Conservation (phyloP, 2,888 invertebrate species). For the Drosophila peninsularis region DNA sequence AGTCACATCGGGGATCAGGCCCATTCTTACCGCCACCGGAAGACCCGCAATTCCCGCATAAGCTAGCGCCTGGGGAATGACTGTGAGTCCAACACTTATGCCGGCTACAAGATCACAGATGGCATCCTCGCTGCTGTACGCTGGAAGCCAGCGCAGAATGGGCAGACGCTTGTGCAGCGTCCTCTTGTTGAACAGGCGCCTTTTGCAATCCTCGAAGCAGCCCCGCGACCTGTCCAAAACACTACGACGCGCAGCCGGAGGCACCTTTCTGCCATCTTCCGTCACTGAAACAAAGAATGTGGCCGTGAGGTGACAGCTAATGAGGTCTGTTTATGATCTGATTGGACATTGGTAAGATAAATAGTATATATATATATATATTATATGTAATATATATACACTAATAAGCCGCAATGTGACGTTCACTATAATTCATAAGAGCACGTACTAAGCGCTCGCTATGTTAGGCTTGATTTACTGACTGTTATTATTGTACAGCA, state of each 20-base stretch:
- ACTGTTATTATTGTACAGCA: slow-evolving; percentile 16
- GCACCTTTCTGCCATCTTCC: slow-evolving; percentile 85
- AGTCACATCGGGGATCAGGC: not conserved
- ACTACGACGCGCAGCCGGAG: slow-evolving; percentile 70
- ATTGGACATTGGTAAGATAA: not conserved
- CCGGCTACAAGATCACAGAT: slow-evolving; percentile 96
- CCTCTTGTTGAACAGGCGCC: slow-evolving; percentile 88
- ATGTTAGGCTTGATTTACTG: slow-evolving; percentile 11
- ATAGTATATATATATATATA: not conserved
- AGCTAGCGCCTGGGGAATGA: slow-evolving; percentile 95
- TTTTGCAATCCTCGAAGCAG: slow-evolving; percentile 85
- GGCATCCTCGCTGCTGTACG: slow-evolving; percentile 86
- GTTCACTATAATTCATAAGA: slow-evolving; percentile 33
- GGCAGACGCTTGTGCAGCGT: slow-evolving; percentile 91
- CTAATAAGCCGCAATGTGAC: too few species aligned
- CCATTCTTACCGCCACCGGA: slow-evolving; percentile 87
- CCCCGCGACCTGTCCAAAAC: slow-evolving; percentile 78
- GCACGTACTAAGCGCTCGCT: slow-evolving; percentile 49
- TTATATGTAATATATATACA: not conserved
- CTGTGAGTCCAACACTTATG: slow-evolving; percentile 95
- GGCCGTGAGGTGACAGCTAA: too few species aligned
- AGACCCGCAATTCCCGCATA: slow-evolving; percentile 92
- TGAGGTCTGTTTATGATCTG: too few species aligned
- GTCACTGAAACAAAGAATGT: slow-evolving; percentile 84
- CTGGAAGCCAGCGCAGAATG: slow-evolving; percentile 91